These are phyloP conservation scores for Dynastes tityus DNA, from an alignment of 2,888 invertebrate genomes.

Conservation along the genomic window DNA sequence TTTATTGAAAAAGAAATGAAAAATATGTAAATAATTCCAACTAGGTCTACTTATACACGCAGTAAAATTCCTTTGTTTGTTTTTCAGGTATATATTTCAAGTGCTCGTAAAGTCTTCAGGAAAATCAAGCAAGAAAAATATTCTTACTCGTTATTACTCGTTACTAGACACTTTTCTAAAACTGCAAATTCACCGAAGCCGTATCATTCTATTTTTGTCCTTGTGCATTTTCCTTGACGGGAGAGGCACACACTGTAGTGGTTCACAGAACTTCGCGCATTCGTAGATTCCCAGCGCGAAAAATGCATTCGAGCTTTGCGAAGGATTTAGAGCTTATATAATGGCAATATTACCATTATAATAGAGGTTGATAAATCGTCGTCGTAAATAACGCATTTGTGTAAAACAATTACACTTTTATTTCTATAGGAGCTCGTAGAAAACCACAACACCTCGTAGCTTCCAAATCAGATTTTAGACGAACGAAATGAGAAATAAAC, in stretches of 20 bases:
- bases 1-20: too few species aligned
- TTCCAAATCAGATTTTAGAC: neutral
- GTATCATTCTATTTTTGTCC: slow-evolving; percentile 9
- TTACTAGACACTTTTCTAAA: slow-evolving; percentile 16
- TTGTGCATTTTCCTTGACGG: slow-evolving; percentile 11
- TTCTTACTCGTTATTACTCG: neutral
- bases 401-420: slow-evolving; percentile 31
- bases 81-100: too few species aligned
- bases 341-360: slow-evolving; percentile 24
- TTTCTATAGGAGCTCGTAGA: neutral
- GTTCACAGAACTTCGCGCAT: slow-evolving; percentile 18
- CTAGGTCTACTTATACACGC: too few species aligned
- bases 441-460: neutral
- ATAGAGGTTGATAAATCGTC: slow-evolving; percentile 18
- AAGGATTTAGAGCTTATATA: slow-evolving; percentile 30
- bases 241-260: neutral
- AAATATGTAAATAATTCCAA: too few species aligned
- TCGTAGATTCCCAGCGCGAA: slow-evolving; percentile 5
- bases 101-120: too few species aligned
- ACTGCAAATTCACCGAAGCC: slow-evolving; percentile 17
- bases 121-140: too few species aligned
- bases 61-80: too few species aligned
- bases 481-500: too few species aligned
- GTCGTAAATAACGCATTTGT: slow-evolving; percentile 21
- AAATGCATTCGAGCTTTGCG: slow-evolving; percentile 3